Percentiles rank a stretch among this genome's conserved stretches.
Conservation (phyloP, 2,797 vertebrate species). For the Smutsia gigantea region DNA sequence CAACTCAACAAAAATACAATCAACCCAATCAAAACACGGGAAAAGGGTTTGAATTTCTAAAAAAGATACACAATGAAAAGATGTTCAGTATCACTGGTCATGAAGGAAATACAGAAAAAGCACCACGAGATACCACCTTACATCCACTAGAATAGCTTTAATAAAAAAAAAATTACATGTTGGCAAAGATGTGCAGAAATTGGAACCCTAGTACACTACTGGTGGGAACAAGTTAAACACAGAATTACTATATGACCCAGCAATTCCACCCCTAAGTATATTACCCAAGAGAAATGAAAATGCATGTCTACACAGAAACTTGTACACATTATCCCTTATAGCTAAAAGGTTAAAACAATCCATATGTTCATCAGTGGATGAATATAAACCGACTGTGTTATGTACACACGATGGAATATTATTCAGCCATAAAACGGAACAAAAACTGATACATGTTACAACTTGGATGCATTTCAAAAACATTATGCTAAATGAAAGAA, state of each 20-base stretch:
- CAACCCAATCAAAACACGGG: background rate
- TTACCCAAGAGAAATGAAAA: background rate
- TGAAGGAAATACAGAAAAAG: background rate
- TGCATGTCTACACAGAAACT: background rate
- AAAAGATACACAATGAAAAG: background rate
- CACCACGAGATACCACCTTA: background rate
- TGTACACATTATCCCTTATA: background rate
- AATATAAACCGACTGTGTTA: background rate
- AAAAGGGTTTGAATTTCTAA: background rate
- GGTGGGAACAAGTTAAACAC: background rate
- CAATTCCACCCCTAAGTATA: background rate
- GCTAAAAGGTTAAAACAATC: background rate
- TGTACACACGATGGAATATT: rapidly evolving
- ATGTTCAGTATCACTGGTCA: background rate
- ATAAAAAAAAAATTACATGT: background rate
- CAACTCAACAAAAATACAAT: background rate
- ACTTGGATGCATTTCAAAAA: background rate
- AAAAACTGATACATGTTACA: background rate
- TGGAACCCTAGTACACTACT: background rate
- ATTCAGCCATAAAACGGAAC: background rate
- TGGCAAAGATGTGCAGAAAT: background rate
- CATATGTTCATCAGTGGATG: background rate
- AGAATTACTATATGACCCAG: background rate
- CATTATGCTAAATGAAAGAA: background rate
- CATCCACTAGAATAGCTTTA: background rate